Conservation (phyloP, 2,113 vertebrate genomes). For the Piprites chloris region DNA sequence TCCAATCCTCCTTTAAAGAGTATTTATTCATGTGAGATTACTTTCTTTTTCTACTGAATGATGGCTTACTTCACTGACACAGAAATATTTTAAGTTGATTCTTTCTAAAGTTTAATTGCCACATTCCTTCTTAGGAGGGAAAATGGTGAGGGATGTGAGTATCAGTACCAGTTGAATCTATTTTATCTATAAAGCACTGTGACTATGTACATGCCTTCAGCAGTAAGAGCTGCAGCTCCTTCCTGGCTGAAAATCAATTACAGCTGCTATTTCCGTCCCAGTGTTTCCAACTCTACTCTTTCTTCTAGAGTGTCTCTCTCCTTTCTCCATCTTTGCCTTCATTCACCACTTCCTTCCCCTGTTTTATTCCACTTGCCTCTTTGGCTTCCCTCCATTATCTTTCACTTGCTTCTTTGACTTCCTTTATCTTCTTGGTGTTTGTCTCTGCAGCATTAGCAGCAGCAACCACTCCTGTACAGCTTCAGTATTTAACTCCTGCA, state of each 20-base stretch:
- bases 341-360: background rate
- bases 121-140: background rate
- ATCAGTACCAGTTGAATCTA: background rate
- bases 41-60: background rate
- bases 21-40: background rate
- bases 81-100: background rate
- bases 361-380: background rate
- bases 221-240: background rate
- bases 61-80: background rate
- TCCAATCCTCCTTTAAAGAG: background rate
- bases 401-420: background rate
- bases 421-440: background rate
- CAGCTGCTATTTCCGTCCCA: background rate
- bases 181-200: background rate
- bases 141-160: background rate
- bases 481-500: background rate
- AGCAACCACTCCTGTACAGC: background rate
- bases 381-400: background rate
- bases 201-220: background rate
- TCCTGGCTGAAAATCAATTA: background rate
- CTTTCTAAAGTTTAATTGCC: background rate
- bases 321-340: background rate
- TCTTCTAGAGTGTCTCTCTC: background rate
- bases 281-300: background rate
- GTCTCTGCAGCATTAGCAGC: background rate